Evolutionary conservation across 2,113 vertebrate species (phyloP), one percentile per base, ranked within the genome.

Genomic region (Pygoscelis antarcticus): DNA sequence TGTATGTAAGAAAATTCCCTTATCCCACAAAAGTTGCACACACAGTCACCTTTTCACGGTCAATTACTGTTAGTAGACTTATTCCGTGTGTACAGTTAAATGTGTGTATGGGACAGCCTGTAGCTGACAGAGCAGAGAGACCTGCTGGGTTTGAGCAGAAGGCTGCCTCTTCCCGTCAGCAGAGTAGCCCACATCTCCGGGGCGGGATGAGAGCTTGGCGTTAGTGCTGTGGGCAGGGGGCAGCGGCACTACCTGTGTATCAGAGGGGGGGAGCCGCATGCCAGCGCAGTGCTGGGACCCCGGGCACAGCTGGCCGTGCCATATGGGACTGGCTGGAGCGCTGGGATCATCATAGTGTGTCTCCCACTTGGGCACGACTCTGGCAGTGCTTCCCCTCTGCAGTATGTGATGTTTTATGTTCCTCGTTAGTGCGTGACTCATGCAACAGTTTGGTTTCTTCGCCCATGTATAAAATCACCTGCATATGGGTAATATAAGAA

Each of bases 71-170:
- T 32, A 54, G 47, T 7, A 55, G 62, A 14, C 18, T 62, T 55
- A 49, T 0, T 42, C 54, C 1, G 0, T 0, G 2, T 10, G 27
- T 32, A 21, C 30, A 19, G 47, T 14, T 54, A 16, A 23, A 19
- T 1, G 42, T 29, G 25, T 2, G 2, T 36, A 40, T 4, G 6
- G 47, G 71, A 57, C 42, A 58, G 49, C 42, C 21, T 36, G 40
- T 9, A 27, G 30, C 47, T 64, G 49, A 8, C 23, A 38, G 36
- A 44, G 54, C 30, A 55, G 62, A 22, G 23, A 15, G 29, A 16
- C 11, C 6, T 16, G 38, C 83, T 49, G 38, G 23, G 11, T n/a
- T 40, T n/a, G 25, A 60, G 76, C 52, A n/a, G 77, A 49, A 76
- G 75, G 38, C 52, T n/a, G 22, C 29, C 36, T 38, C n/a, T 65